These are phyloP conservation scores for Prionailurus viverrinus DNA, from an alignment of 2,113 vertebrate genomes.

Conservation along the genomic window DNA sequence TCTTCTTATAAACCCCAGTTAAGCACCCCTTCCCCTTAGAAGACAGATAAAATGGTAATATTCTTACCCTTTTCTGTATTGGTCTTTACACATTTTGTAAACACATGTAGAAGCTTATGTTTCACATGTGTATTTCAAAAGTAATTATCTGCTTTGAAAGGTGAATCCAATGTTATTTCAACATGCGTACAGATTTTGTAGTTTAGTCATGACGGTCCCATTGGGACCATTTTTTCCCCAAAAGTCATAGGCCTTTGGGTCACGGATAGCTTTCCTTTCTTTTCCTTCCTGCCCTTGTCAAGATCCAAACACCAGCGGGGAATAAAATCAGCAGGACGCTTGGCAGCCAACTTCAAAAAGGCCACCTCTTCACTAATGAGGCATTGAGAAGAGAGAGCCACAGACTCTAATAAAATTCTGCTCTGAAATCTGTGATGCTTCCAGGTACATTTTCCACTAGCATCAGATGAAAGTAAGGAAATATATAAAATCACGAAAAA, in stretches of 20 bases:
- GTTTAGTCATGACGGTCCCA: neutral
- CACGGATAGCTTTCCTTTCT: neutral
- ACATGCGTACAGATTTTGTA: neutral
- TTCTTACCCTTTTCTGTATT: neutral
- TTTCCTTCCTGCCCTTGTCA: neutral
- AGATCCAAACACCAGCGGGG: neutral
- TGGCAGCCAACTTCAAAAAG: constrained; percentile 26
- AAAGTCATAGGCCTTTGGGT: neutral
- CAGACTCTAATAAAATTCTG: constrained; percentile 7
- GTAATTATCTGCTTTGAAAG: neutral
- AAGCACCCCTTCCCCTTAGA: neutral
- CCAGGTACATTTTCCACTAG: neutral
- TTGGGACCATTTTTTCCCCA: neutral
- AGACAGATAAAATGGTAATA: neutral
- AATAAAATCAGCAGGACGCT: neutral
- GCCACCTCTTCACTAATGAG: constrained; percentile 43
- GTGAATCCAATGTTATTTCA: neutral
- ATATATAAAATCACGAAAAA: neutral
- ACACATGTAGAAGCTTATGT: neutral
- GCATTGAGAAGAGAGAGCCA: neutral
- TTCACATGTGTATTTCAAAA: constrained; percentile 31
- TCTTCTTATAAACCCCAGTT: neutral
- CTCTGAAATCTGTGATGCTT: neutral
- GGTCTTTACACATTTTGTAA: neutral
- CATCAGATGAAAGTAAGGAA: constrained; percentile 48